Evolutionary conservation across 2,113 vertebrate species (phyloP), one percentile per base, ranked within the genome.

Genomic region (Pandion haliaetus): DNA sequence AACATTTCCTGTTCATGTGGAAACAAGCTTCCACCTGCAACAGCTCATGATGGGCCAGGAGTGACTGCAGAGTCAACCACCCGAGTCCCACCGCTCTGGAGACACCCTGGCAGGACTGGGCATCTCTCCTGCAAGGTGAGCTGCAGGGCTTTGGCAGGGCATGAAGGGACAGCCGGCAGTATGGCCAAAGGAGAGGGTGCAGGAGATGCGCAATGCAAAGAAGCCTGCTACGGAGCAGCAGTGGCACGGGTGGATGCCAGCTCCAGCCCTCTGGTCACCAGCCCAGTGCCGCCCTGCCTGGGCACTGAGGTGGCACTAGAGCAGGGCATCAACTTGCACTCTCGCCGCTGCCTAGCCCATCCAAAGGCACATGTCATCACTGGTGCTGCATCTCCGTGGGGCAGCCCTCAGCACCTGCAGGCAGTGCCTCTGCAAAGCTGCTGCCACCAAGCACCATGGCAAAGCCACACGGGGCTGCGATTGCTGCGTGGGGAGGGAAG

Each of bases 151-250:
- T 34, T 0, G 1, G 58, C 71, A 18, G 7, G 59, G 29, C 28
- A 17, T 0, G 12, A 34, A 13, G 80, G 57, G 70, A 17, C 38
- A 82, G 70, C 16, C 1, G 1, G 14, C 6, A 29, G 31, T 0
- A 6, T 0, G n/a, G 58, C 19, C 0, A 1, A 36, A 32, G 32
- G 32, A 59, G 21, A 13, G 17, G 21, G 58, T 6, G 66, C 2
- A 67, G 44, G 34, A 58, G n/a, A 57, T 1, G 1, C 0, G 0
- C 0, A 0, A 31, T 14, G 23, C 38, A 24, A 13, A 59, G 61
- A 4, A 8, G 24, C 25, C 42, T 10, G 28, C 36, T n/a, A 3
- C n/a, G 59, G 19, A 25, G 14, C 63, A 61, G 58, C 2, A 13
- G 21, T 7, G 19, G 58, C 34, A 72, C 23, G n/a, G 26, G 8